Evolutionary conservation across 2,113 vertebrate species (phyloP).

Genomic region (Mustelus asterias): DNA sequence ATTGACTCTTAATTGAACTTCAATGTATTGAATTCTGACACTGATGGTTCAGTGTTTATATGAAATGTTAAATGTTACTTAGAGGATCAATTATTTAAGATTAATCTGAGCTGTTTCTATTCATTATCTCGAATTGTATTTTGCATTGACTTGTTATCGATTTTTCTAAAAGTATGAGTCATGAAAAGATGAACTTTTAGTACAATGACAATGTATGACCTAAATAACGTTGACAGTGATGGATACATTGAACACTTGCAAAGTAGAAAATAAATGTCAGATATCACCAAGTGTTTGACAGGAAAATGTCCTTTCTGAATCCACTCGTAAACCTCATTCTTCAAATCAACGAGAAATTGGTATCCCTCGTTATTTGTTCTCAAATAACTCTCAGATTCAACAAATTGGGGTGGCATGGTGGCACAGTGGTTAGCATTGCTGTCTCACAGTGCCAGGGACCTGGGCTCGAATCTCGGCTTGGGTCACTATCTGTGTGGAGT

Average conservation of each 20-base stretch:
- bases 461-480: no score
- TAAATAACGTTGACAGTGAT: background rate
- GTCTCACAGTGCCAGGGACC: no score
- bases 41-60: constrained; percentile 49
- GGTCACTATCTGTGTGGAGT: no score
- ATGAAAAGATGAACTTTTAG: background rate
- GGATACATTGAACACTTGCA: background rate
- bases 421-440: no score
- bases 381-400: background rate
- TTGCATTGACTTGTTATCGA: constrained; percentile 38
- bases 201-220: background rate
- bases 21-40: constrained; percentile 47
- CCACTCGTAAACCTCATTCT: background rate
- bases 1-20: constrained; percentile 49
- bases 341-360: background rate
- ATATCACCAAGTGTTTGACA: background rate
- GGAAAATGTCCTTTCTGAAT: background rate
- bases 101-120: constrained; percentile 53
- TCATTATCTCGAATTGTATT: constrained; percentile 57
- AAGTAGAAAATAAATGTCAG: background rate
- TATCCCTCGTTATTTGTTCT: background rate
- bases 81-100: constrained; percentile 64
- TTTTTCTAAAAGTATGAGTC: background rate
- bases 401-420: background rate
- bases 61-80: constrained; percentile 55